Base-by-base conservation (phyloP, 2,113 vertebrate genomes). In the Candoia aspera region DNA sequence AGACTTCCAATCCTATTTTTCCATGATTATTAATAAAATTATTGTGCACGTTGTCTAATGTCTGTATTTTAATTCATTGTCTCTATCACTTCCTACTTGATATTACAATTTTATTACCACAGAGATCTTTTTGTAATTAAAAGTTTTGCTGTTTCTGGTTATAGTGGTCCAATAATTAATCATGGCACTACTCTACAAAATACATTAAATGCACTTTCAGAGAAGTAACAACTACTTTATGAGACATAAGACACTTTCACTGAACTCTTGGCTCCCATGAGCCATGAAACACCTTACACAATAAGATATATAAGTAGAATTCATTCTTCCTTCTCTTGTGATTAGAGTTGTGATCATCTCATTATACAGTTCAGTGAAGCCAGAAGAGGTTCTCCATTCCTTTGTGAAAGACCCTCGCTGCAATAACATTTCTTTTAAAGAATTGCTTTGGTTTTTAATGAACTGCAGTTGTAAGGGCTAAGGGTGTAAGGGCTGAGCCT, bases 311-410 rank as follows among this genome's bases (percentile, higher is more conserved):
- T 89, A 95, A 90, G 93, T 95, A 94, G 93, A 95, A 94, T 95
- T 94, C n/a, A 93, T 94, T 96, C 86, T 94, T 94, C 94, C 87
- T 94, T 96, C 89, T 93, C 91, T 93, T 90, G 55, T 95, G 95
- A 93, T 92, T 95, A 96, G 95, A 92, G 6, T 87, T 24, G 83
- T 87, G 68, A 96, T 96, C 95, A 96, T 97, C 88, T 96, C 93
- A 95, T 97, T 94, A 96, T 84, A 92, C 95, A 96, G 94, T 1
- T 96, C 94, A 97, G 29, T 96, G 95, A 94, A 97, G 94, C 88
- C 95, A 97, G 96, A 97, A 94, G 95, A 95, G 95, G 89, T 93
- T 94, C 60, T 91, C 91, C 42, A 86, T 13, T 91, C 93, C 33
- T 6, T 2, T 96, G 68, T 96, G 93, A 26, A 59, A 93, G 92